Conservation (phyloP, 2,888 invertebrate species). For the Nomada flava region DNA sequence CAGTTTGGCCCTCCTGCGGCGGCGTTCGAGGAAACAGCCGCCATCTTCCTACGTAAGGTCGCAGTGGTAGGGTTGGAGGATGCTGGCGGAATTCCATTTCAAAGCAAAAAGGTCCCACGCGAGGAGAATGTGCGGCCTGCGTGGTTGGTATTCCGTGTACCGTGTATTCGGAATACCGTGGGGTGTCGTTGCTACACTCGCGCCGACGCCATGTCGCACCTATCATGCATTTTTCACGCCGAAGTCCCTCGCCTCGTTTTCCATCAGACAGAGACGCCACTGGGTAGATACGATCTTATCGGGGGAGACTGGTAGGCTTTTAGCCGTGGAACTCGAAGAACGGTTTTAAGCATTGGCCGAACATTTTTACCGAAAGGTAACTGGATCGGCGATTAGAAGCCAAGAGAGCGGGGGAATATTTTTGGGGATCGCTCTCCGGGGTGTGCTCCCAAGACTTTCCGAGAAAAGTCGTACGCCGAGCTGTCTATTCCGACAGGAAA, state of each 20-base stretch:
- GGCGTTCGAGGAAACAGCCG: conserved; percentile 49
- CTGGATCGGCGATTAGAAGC: no score
- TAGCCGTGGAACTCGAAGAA: no score
- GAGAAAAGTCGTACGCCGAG: conserved; percentile 1
- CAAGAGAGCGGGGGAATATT: no score
- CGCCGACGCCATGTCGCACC: conserved; percentile 22
- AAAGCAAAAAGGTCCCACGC: conserved; percentile 57
- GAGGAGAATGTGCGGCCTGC: conserved; percentile 5
- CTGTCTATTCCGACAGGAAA: not conserved
- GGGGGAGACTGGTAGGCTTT: not conserved
- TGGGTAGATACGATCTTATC: conserved; percentile 29
- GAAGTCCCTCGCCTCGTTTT: conserved; percentile 7
- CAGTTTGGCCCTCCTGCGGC: conserved; percentile 24
- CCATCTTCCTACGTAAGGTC: conserved; percentile 59
- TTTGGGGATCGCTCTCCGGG: not conserved
- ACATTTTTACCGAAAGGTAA: not conserved
- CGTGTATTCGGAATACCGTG: conserved; percentile 47
- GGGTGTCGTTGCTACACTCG: conserved; percentile 59
- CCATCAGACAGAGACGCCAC: conserved; percentile 9
- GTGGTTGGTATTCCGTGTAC: conserved; percentile 36
- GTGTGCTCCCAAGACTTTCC: not conserved
- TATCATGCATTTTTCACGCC: conserved; percentile 54
- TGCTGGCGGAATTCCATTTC: conserved; percentile 64
- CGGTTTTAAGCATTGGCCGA: no score
- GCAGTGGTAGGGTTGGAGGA: conserved; percentile 21